Base-by-base conservation (phyloP, 1,140 invertebrate genomes). In the Drosophila sechellia region DNA sequence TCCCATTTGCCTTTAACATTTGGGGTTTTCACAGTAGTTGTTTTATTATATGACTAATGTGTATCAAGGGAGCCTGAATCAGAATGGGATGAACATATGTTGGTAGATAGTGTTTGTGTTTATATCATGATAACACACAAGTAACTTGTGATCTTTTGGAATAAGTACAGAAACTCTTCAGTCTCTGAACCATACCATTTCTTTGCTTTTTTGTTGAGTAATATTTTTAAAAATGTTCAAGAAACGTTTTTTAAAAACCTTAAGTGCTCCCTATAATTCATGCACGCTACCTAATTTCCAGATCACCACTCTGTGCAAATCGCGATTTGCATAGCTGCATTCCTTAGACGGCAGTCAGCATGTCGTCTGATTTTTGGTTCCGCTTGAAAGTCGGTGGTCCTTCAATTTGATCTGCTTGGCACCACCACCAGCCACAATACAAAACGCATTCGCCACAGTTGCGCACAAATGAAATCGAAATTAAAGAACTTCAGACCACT, bases 261-360 rank as follows among this genome's bases (percentile, higher is more conserved):
- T 8, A 35, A 46, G 27, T 27, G 25, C 34, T 37, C 25, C 42
- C 52, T 20, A 49, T 35, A 40, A 39, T 20, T 61, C 61, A 61
- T 61, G 57, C 43, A 39, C 46, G 34, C 58, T 31, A 34, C 37
- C 61, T 65, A 27, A 57, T 45, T 37, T 39, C 31, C 45, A 37
- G 46, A 31, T 15, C 60, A 46, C 60, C 3, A 13, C 12, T 13
- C 37, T 63, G 59, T 68, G 61, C 40, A 86, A 79, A 86, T 86
- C 76, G 65, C 84, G 46, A 86, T 85, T 78, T 61, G 52, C 56
- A 85, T 76, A 55, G 65, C 69, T 64, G 72, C 57, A 80, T 64
- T 42, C 45, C 71, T 50, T 43, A 13, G 20, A 12, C 12, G 59
- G 37, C 46, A 66, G 70, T 50, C 72, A 66, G 54, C 54, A 65